A percentile compares a stretch with the other conserved stretches of the same genome.
Evolutionary conservation across 1,140 invertebrate species (phyloP).

Genomic region (Calliopsis andreniformis): DNA sequence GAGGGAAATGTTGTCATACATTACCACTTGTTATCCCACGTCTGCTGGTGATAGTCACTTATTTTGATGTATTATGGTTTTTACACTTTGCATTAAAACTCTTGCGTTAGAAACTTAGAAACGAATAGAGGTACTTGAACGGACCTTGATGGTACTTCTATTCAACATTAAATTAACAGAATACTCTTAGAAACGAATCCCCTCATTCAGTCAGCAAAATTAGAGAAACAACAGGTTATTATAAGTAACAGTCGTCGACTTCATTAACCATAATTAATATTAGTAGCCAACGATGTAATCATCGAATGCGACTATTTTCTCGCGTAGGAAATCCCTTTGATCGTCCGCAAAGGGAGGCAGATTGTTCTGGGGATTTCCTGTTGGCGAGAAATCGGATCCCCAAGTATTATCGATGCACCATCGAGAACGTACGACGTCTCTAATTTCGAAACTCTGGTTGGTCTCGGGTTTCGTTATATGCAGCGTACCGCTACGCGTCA

Average conservation of each 20-base stretch:
- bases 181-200: too few relatives aligned
- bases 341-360: conserved; percentile 11
- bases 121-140: too few relatives aligned
- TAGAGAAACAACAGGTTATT: too few relatives aligned
- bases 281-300: not conserved
- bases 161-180: too few relatives aligned
- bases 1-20: too few relatives aligned
- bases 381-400: conserved; percentile 40
- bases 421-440: conserved; percentile 16
- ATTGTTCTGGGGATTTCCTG: not conserved
- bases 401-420: conserved; percentile 3
- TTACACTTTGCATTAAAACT: too few relatives aligned
- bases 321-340: conserved; percentile 21
- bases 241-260: not conserved
- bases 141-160: too few relatives aligned
- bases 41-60: too few relatives aligned
- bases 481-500: not conserved
- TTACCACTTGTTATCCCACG: too few relatives aligned
- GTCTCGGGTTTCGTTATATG: conserved; percentile 21
- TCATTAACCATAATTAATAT: not conserved
- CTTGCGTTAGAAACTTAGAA: too few relatives aligned
- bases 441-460: conserved; percentile 14
- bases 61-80: too few relatives aligned
- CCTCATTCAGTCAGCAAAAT: too few relatives aligned
- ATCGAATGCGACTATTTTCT: not conserved